phyloP scores from a whole-genome alignment of 2,797 vertebrate species.

The Cephalopachus bancanus region DNA sequence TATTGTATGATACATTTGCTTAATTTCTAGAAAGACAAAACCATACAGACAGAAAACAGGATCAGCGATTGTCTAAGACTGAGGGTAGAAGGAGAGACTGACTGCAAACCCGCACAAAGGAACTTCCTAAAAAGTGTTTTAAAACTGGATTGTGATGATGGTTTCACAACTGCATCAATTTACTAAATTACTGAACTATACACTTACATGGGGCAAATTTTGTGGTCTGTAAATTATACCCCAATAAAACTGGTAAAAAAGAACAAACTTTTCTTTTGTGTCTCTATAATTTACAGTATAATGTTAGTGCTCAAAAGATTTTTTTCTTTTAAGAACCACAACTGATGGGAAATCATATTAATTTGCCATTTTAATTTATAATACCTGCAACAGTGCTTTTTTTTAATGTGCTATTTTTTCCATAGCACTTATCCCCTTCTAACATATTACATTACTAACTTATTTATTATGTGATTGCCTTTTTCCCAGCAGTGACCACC shows the following conservation, averaged over 20 bases:
- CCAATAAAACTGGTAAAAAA: constrained; percentile 10
- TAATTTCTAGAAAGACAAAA: background rate
- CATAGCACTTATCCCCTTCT: background rate
- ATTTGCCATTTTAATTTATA: constrained; percentile 43
- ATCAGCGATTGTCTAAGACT: background rate
- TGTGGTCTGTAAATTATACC: background rate
- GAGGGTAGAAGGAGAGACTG: background rate
- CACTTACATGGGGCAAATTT: background rate
- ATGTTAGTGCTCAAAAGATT: background rate
- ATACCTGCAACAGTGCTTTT: background rate
- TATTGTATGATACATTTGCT: background rate
- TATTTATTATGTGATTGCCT: background rate
- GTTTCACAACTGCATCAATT: background rate
- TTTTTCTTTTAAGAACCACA: background rate
- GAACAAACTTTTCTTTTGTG: background rate
- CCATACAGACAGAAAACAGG: background rate
- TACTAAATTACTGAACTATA: constrained; percentile 28
- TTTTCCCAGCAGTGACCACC: background rate
- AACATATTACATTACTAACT: background rate
- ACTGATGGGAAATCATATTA: constrained; percentile 15
- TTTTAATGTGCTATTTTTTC: background rate
- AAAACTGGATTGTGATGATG: background rate
- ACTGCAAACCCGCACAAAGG: background rate
- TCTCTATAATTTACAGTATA: constrained; percentile 15
- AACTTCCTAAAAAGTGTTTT: background rate